Evolutionary conservation across 2,888 invertebrate species (phyloP), one percentile per base, ranked within the genome.

Genomic region (Xanthorhoe designata): DNA sequence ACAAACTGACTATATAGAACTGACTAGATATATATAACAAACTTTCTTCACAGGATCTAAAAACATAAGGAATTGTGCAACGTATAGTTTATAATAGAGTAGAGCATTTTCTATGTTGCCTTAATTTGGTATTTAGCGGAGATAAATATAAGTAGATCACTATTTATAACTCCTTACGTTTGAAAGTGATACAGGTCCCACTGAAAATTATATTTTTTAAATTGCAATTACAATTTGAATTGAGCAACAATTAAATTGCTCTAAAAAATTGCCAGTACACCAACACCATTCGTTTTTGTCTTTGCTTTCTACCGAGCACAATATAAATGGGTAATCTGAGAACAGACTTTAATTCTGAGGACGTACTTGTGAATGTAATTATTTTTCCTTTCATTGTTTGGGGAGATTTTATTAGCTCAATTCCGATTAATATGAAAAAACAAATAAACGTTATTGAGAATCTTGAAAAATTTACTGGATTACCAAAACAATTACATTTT

Each of bases 251-350:
- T 45, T 45, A 15, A 56, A 49, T 49, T 19, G 53, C 47, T 24
- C 6, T 10, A 8, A 45, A 52, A 52, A 53, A 17, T 58, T 47
- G 35, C 38, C 52, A 13, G 51, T 63, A 5, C 42, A n/a, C 32
- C 0, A 18, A 9, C 17, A 47, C 9, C n/a, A 19, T 49, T 53
- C 19, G 42, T 49, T 61, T 61, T 57, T 61, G 49, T 49, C 58
- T 53, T 57, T 58, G 58, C 38, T 64, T 64, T 58, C 49, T 19
- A 49, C 38, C 53, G 38, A 58, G 49, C 17, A 53, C 53, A 58
- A 53, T 49, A 59, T 59, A 64, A 64, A 64, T 58, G 64, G 63
- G 58, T 64, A 58, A 64, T 54, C 53, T 58, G 58, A 49, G 58
- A 29, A 64, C 53, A 49, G 58, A 35, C 53, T 64, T 64, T 49